A percentile compares a stretch with the other conserved stretches of the same genome.
Conservation (phyloP, 2,888 invertebrate genomes). For the Acronicta aceris region DNA sequence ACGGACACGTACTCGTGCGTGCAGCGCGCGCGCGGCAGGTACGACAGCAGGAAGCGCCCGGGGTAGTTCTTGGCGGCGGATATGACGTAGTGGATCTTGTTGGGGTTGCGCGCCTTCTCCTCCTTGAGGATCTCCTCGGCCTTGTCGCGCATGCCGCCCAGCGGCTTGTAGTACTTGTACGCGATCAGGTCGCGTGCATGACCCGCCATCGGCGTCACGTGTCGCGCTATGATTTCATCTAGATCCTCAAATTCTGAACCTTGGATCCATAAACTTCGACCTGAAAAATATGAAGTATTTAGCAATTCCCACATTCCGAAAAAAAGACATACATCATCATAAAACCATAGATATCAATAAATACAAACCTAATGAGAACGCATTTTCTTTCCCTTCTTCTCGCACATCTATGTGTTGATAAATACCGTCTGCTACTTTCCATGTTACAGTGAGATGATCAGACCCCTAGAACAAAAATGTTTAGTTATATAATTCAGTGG, state of each 20-base stretch:
- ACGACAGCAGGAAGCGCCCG: slow-evolving; percentile 98
- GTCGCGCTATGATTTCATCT: slow-evolving; percentile 99
- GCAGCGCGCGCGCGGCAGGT: slow-evolving; percentile 95
- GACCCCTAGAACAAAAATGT: slow-evolving; percentile 89
- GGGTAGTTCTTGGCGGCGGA: slow-evolving; percentile 96
- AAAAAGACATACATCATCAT: neutral
- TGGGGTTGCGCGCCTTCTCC: slow-evolving; percentile 96
- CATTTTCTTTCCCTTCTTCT: slow-evolving; percentile 98
- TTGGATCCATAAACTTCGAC: slow-evolving; percentile 94
- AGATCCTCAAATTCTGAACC: slow-evolving; percentile 99
- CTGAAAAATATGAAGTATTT: slow-evolving; percentile 57
- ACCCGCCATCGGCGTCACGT: slow-evolving; percentile 98
- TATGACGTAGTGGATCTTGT: slow-evolving; percentile 96
- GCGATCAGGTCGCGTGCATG: slow-evolving; percentile 96
- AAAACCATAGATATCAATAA: slow-evolving; percentile 3
- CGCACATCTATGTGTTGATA: slow-evolving; percentile 98
- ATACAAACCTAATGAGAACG: slow-evolving; percentile 96
- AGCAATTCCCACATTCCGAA: too few relatives aligned
- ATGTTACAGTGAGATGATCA: slow-evolving; percentile 98
- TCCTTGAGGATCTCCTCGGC: slow-evolving; percentile 96
- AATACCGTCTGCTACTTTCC: slow-evolving; percentile 98
- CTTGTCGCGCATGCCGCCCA: slow-evolving; percentile 94
- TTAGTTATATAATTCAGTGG: neutral
- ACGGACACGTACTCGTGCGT: slow-evolving; percentile 98
- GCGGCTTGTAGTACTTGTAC: slow-evolving; percentile 96